These are phyloP conservation scores for Serinus canaria DNA, from an alignment of 2,113 vertebrate species.

Conservation along the genomic window DNA sequence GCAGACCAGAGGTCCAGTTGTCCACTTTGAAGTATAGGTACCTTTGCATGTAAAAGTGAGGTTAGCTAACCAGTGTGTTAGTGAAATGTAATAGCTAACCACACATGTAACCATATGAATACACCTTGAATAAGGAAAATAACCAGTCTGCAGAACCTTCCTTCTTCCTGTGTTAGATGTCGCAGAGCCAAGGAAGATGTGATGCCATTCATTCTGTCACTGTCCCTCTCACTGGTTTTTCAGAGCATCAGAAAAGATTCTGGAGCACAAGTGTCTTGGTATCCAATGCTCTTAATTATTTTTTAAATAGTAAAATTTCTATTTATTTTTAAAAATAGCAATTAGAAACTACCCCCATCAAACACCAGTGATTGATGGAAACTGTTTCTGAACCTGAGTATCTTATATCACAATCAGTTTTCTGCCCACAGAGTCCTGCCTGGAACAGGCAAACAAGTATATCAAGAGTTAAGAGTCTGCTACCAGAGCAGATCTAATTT, in stretches of 20 bases:
- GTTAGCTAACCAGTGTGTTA: neutral
- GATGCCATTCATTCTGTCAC: neutral
- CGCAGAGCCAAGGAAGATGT: fast-evolving
- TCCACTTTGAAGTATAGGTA: neutral
- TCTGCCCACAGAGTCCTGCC: neutral
- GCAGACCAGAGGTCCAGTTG: neutral
- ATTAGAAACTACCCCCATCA: neutral
- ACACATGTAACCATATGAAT: neutral
- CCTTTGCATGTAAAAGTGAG: neutral
- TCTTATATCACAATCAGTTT: neutral
- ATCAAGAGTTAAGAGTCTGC: neutral
- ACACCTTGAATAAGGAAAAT: neutral
- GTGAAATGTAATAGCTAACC: neutral
- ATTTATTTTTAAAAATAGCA: neutral
- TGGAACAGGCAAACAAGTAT: neutral
- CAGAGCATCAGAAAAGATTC: neutral
- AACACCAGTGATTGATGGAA: neutral
- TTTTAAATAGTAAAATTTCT: neutral
- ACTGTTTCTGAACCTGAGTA: neutral
- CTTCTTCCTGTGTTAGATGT: neutral
- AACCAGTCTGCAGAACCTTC: neutral
- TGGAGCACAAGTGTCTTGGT: neutral
- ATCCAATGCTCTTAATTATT: neutral
- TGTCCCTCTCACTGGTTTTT: neutral
- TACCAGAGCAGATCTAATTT: neutral